Evolutionary conservation across 2,888 invertebrate genomes (phyloP).

Genomic region (Eilema depressum): DNA sequence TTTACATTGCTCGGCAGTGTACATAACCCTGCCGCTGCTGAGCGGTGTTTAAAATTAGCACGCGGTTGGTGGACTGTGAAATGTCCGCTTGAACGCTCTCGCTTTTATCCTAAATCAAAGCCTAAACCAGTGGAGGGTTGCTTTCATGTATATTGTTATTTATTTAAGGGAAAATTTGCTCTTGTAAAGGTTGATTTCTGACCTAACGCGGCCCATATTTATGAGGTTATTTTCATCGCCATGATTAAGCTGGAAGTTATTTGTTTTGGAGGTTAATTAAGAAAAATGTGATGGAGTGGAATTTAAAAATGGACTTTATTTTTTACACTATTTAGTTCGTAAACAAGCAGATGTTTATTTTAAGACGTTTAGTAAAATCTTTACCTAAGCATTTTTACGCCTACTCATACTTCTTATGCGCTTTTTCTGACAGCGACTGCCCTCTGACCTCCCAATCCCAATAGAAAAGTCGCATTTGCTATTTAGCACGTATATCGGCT

Average conservation of each 20-base stretch:
- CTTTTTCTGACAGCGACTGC: no score
- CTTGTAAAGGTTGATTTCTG: slow-evolving; percentile 25
- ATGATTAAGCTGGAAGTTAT: not conserved
- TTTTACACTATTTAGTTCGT: not conserved
- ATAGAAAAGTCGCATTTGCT: no score
- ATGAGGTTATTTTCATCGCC: not conserved
- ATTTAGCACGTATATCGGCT: no score
- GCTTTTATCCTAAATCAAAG: slow-evolving; percentile 71
- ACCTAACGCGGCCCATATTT: slow-evolving; percentile 15
- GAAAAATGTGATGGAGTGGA: not conserved
- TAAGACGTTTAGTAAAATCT: no score
- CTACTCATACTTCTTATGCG: no score
- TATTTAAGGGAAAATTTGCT: slow-evolving; percentile 37
- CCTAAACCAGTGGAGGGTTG: slow-evolving; percentile 48
- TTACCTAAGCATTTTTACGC: no score
- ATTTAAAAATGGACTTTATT: not conserved
- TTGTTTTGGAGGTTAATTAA: not conserved
- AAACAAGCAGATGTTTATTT: not conserved
- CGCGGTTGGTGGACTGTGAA: slow-evolving; percentile 60
- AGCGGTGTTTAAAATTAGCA: slow-evolving; percentile 65
- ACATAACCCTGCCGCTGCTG: slow-evolving; percentile 33
- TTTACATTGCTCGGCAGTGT: slow-evolving; percentile 39
- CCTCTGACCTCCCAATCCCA: no score
- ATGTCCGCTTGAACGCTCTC: slow-evolving; percentile 54
- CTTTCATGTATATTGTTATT: slow-evolving; percentile 48